A percentile compares a stretch with the other conserved stretches of the same genome.
These are phyloP conservation scores for Orius insidiosus DNA, from an alignment of 1,140 invertebrate genomes.

Conservation along the genomic window DNA sequence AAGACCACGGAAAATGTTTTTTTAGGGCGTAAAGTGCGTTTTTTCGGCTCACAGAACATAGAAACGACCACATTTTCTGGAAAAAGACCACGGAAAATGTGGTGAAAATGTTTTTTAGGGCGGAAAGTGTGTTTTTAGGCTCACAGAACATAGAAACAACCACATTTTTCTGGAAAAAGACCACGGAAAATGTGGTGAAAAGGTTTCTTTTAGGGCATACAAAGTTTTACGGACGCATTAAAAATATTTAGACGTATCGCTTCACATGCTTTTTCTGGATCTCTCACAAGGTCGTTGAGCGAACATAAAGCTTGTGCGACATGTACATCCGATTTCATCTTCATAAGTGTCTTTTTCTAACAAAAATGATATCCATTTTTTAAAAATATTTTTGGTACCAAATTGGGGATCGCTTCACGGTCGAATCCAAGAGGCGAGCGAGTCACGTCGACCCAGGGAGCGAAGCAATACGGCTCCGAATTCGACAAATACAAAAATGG, in stretches of 20 bases:
- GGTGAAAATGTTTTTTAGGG: too few relatives aligned
- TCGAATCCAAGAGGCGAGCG: conserved; percentile 8
- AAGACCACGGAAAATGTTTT: too few relatives aligned
- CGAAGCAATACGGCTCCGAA: conserved; percentile 7
- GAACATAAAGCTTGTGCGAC: conserved; percentile 6
- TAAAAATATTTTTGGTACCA: conserved; percentile 6
- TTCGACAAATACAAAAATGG: conserved; percentile 2
- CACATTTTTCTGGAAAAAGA: too few relatives aligned
- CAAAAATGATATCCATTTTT: background rate
- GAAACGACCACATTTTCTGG: too few relatives aligned
- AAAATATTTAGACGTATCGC: conserved; percentile 11
- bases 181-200: too few relatives aligned
- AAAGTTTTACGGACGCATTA: conserved; percentile 7
- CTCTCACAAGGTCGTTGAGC: conserved; percentile 9
- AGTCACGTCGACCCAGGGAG: conserved; percentile 9
- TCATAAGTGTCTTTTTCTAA: conserved; percentile 11
- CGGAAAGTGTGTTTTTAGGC: too few relatives aligned
- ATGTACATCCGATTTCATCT: conserved; percentile 1
- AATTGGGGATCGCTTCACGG: conserved; percentile 11
- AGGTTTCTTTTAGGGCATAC: too few relatives aligned
- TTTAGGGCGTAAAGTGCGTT: too few relatives aligned
- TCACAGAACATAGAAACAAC: too few relatives aligned
- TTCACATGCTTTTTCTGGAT: conserved; percentile 15
- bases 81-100: too few relatives aligned
- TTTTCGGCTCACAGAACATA: too few relatives aligned